These are phyloP conservation scores for Iguana delicatissima DNA, from an alignment of 2,797 vertebrate genomes.

Conservation along the genomic window DNA sequence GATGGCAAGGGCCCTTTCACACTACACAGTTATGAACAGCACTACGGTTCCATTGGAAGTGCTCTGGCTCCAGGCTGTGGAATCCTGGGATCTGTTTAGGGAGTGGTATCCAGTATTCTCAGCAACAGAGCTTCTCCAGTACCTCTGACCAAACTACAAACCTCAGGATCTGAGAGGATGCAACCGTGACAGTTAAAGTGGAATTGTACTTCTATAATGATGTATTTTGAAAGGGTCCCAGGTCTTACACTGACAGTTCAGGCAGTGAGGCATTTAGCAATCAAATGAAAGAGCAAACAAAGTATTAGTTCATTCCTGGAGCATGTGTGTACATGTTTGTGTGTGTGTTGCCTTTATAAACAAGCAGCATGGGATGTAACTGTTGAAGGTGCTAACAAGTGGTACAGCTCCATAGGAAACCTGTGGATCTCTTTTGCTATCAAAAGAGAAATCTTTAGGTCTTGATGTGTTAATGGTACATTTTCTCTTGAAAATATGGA, in stretches of 20 bases:
- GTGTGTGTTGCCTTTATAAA: not conserved
- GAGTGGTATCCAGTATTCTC: too few species aligned
- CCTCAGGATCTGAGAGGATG: too few species aligned
- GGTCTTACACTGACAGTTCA: not conserved
- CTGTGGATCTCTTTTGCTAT: constrained; percentile 44
- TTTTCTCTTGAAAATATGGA: not conserved
- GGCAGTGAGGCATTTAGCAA: not conserved
- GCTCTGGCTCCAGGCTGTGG: too few species aligned
- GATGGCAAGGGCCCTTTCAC: not conserved
- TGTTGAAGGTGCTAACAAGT: constrained; percentile 42
- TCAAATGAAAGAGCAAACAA: not conserved
- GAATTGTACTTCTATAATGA: too few species aligned
- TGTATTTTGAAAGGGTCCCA: not conserved
- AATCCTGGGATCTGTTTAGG: too few species aligned
- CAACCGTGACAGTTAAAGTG: too few species aligned
- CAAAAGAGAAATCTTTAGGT: constrained; percentile 31
- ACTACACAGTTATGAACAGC: too few species aligned
- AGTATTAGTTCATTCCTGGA: not conserved
- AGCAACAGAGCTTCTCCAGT: too few species aligned
- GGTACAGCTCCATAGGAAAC: not conserved
- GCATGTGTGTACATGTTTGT: not conserved
- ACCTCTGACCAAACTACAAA: too few species aligned
- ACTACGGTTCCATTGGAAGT: too few species aligned
- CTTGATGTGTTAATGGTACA: constrained; percentile 1
- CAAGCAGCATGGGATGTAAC: not conserved